Evolutionary conservation across 2,797 vertebrate genomes (phyloP), one percentile per base, ranked within the genome.

Genomic region (Dromococcyx pavoninus): DNA sequence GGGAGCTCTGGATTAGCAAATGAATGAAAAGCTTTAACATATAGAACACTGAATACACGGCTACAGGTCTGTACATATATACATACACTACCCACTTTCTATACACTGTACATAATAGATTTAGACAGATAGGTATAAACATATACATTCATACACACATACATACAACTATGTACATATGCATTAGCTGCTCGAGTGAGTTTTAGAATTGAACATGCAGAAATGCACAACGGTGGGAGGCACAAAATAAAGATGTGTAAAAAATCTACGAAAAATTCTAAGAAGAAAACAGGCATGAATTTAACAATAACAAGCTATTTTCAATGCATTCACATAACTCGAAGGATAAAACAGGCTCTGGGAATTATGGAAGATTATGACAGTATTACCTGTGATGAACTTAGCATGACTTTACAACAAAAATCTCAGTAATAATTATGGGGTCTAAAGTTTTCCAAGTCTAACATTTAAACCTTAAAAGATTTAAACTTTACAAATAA

Each of bases 81-180:
- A 98, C 71, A 97, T 94, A 96, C 95, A 84, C 90, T 96, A 90
- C 84, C 94, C 82, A 75, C 92, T 89, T 91, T 96, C 96, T 98
- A 95, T 98, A 98, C 97, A 97, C 97, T 97, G 97, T 97, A 98
- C 97, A 98, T 61, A 76, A 88, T 84, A 92, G 88, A 96, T 88
- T 94, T 86, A 79, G 80, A 96, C 93, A 81, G 80, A 96, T 92
- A 81, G 81, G 71, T 97, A 96, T 94, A 97, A 96, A 97, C 96
- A 96, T 88, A 84, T 97, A 97, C 95, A 97, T 96, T 97, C 95
- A 94, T 94, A 96, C 95, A 96, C 91, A 95, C 92, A 91, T 92
- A 94, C 88, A 95, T 95, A 93, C 84, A 96, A 90, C 89, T 96
- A 96, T 96, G 96, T 93, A 97, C 95, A 97, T 56, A 32, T 60